phyloP scores from a whole-genome alignment of 2,113 vertebrate genomes.

The Corydoras sp. region DNA sequence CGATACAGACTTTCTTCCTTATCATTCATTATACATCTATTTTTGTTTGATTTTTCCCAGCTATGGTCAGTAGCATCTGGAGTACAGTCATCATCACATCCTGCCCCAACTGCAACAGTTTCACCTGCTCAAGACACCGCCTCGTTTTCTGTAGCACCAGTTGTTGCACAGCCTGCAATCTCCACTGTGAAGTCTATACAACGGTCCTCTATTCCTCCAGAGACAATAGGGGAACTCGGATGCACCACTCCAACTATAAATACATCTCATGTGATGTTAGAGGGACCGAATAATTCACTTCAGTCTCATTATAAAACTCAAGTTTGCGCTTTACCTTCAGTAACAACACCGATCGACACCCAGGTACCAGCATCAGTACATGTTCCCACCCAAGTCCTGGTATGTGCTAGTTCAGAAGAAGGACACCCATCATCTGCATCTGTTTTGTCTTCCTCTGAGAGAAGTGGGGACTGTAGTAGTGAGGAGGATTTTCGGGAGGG shows the following conservation, averaged over 20 bases:
- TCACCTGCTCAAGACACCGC: neutral
- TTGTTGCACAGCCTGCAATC: too few species aligned
- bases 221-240: too few species aligned
- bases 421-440: conserved; percentile 40
- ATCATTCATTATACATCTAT: too few species aligned
- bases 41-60: neutral
- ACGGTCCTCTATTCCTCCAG: too few species aligned
- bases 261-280: too few species aligned
- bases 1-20: too few species aligned
- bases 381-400: neutral
- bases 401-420: conserved; percentile 2
- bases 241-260: too few species aligned
- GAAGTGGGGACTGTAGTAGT: conserved; percentile 45
- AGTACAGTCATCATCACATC: neutral
- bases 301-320: neutral
- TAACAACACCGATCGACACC: neutral
- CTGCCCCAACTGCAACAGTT: neutral
- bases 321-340: neutral
- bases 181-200: neutral
- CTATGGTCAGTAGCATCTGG: conserved; percentile 6
- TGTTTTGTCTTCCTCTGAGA: conserved; percentile 17
- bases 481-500: conserved; percentile 49
- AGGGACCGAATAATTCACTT: neutral
- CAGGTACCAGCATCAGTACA: neutral
- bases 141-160: conserved; percentile 5